A percentile compares a stretch with the other conserved stretches of the same genome.
Evolutionary conservation across 2,113 vertebrate genomes (phyloP).

Genomic region (Ginglymostoma cirratum): DNA sequence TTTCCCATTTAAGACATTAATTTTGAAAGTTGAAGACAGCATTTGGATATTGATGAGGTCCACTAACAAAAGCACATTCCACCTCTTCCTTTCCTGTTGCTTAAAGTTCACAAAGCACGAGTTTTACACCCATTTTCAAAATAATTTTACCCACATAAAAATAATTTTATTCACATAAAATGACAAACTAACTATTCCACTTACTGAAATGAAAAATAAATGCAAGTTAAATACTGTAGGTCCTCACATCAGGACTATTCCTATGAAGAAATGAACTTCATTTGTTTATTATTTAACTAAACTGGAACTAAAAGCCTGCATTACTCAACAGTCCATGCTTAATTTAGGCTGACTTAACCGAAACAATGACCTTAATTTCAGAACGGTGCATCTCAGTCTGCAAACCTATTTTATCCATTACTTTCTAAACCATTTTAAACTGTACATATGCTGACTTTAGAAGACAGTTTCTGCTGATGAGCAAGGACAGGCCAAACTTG

Average conservation of each 20-base stretch:
- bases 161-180: too few relatives aligned
- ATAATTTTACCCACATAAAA: slow-evolving; percentile 10
- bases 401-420: not conserved
- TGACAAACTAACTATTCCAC: not conserved
- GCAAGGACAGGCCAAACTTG: not conserved
- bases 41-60: not conserved
- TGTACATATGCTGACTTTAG: not conserved
- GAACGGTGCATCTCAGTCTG: not conserved
- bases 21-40: not conserved
- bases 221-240: too few relatives aligned
- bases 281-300: not conserved
- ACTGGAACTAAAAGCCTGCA: not conserved
- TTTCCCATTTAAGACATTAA: not conserved
- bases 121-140: not conserved
- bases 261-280: not conserved
- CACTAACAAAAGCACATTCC: not conserved
- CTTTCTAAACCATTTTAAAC: not conserved
- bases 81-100: not conserved
- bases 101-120: not conserved
- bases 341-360: not conserved
- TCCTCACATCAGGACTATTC: not conserved
- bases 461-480: not conserved
- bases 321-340: not conserved
- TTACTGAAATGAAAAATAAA: not conserved
- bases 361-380: slow-evolving; percentile 7